Conservation (phyloP, 1,140 invertebrate genomes). For the Lethocerus indicus region DNA sequence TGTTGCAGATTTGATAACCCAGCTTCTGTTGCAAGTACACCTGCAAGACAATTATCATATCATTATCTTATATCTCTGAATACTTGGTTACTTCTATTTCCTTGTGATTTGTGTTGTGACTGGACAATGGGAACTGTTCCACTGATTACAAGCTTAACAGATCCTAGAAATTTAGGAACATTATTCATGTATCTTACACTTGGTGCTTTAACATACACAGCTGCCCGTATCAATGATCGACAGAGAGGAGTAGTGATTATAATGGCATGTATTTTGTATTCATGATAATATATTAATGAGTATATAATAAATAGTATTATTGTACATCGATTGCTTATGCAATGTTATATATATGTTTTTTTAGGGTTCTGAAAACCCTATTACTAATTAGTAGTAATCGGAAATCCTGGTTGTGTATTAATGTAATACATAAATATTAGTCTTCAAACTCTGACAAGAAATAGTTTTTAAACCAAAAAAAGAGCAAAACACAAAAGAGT, state of each 20-base stretch:
- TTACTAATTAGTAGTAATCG: too few species aligned
- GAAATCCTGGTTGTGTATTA: too few species aligned
- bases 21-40: conserved; percentile 59
- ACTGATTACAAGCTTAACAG: conserved; percentile 57
- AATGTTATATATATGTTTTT: too few species aligned
- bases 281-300: not conserved
- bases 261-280: conserved; percentile 40
- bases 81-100: conserved; percentile 75
- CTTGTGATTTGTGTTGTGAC: conserved; percentile 84
- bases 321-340: not conserved
- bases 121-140: conserved; percentile 98
- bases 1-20: conserved; percentile 79
- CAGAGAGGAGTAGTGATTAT: conserved; percentile 56
- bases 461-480: too few species aligned
- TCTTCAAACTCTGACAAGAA: too few species aligned
- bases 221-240: conserved; percentile 42
- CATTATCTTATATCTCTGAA: conserved; percentile 86
- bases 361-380: too few species aligned
- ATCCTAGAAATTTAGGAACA: conserved; percentile 73
- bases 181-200: conserved; percentile 49
- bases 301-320: conserved; percentile 1
- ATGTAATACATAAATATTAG: too few species aligned
- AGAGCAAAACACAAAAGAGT: too few species aligned
- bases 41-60: conserved; percentile 75
- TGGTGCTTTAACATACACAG: conserved; percentile 39